Percentiles rank a stretch among this genome's conserved stretches.
phyloP scores from a whole-genome alignment of 2,113 vertebrate genomes.

The Cololabis saira region DNA sequence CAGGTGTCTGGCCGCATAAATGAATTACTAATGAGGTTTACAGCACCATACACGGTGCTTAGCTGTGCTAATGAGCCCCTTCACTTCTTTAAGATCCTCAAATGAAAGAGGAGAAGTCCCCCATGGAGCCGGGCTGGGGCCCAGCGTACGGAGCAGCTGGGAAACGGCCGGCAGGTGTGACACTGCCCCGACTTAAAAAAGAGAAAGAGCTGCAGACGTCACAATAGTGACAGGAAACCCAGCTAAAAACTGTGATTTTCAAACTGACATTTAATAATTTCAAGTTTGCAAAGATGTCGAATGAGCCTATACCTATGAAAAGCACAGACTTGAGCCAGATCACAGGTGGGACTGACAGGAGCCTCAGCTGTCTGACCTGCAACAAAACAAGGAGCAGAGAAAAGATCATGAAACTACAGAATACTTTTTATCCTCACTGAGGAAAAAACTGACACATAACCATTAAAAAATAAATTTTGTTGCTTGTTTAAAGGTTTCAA shows the following conservation, averaged over 20 bases:
- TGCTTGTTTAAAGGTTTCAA: not conserved
- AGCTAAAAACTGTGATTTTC: slow-evolving; percentile 28
- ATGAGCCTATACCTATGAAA: no score
- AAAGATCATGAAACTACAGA: not conserved
- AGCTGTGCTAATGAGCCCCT: slow-evolving; percentile 43
- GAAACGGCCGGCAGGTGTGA: not conserved
- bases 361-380: slow-evolving; percentile 51
- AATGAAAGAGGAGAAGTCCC: slow-evolving; percentile 38
- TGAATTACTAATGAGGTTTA: slow-evolving; percentile 53
- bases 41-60: slow-evolving; percentile 12
- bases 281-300: slow-evolving; percentile 10
- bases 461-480: not conserved
- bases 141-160: slow-evolving; percentile 19
- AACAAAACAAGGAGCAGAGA: slow-evolving; percentile 29
- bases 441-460: no score
- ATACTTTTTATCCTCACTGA: not conserved
- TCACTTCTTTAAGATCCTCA: slow-evolving; percentile 19
- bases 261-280: slow-evolving; percentile 5
- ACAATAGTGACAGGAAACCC: slow-evolving; percentile 5
- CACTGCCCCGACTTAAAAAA: no score
- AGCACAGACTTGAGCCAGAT: slow-evolving; percentile 20
- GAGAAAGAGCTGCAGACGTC: no score
- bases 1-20: slow-evolving; percentile 35
- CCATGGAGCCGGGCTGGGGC: not conserved
- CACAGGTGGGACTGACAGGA: slow-evolving; percentile 31